Evolutionary conservation across 2,888 invertebrate species (phyloP).

Genomic region (Drosophila setosimentum): DNA sequence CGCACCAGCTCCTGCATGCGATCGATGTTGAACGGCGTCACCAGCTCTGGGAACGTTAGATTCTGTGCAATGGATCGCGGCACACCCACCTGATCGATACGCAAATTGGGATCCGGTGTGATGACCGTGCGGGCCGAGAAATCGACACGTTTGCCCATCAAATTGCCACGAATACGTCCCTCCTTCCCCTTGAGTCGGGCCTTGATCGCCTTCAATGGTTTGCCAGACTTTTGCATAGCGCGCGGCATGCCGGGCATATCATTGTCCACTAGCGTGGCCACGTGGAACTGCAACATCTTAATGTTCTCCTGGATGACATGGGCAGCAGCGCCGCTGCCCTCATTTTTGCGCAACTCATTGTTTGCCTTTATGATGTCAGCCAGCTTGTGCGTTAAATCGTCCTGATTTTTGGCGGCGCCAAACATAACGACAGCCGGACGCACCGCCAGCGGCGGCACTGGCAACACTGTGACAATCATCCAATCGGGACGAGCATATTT

Average conservation of each 20-base stretch:
- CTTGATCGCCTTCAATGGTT: slow-evolving; percentile 98
- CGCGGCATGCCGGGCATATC: slow-evolving; percentile 99
- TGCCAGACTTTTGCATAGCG: slow-evolving; percentile 99
- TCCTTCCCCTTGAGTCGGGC: slow-evolving; percentile 99
- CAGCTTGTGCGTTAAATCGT: slow-evolving; percentile 99
- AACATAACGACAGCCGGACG: slow-evolving; percentile 98
- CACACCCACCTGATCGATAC: slow-evolving; percentile 98
- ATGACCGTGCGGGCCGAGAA: slow-evolving; percentile 99
- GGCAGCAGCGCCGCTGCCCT: slow-evolving; percentile 98
- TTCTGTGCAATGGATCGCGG: slow-evolving; percentile 99
- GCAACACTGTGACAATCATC: slow-evolving; percentile 99
- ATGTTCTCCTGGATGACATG: slow-evolving; percentile 99
- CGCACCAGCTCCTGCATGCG: slow-evolving; percentile 95
- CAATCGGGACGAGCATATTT: slow-evolving; percentile 99
- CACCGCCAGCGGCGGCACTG: slow-evolving; percentile 98
- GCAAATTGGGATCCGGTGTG: slow-evolving; percentile 97
- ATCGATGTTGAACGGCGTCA: slow-evolving; percentile 99
- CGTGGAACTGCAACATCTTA: slow-evolving; percentile 99
- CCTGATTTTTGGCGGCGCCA: slow-evolving; percentile 99
- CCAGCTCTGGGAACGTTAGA: slow-evolving; percentile 99
- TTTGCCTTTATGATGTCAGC: slow-evolving; percentile 99
- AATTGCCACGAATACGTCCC: slow-evolving; percentile 98
- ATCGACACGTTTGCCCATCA: slow-evolving; percentile 99
- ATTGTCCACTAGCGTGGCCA: slow-evolving; percentile 98
- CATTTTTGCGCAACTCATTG: slow-evolving; percentile 97